Percentiles rank a stretch among this genome's conserved stretches.
Conservation (phyloP, 2,797 vertebrate genomes). For the Pteropus rufus region DNA sequence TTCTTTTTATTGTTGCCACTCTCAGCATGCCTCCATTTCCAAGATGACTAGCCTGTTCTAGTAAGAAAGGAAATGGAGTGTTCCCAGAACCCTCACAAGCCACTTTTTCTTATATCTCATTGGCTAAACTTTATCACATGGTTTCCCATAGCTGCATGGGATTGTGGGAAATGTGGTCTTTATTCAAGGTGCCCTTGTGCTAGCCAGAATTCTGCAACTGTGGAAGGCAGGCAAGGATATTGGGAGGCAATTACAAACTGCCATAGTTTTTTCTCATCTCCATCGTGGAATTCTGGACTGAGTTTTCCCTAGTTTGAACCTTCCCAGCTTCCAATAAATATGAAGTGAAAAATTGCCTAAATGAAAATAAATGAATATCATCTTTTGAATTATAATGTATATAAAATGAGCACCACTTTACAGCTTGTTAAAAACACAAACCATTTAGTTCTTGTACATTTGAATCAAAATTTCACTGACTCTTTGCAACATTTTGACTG, state of each 20-base stretch:
- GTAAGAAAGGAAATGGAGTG: too few relatives aligned
- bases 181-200: too few relatives aligned
- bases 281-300: too few relatives aligned
- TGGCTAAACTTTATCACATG: background rate
- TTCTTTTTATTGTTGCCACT: fast-evolving
- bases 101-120: background rate
- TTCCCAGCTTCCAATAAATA: background rate
- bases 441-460: constrained; percentile 47
- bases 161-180: background rate
- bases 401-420: fast-evolving
- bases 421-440: background rate
- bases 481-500: constrained; percentile 11
- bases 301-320: background rate
- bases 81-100: background rate
- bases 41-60: background rate
- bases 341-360: background rate
- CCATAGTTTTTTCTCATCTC: background rate
- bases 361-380: background rate
- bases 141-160: background rate
- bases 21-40: fast-evolving
- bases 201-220: background rate
- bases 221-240: fast-evolving
- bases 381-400: background rate
- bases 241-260: fast-evolving
- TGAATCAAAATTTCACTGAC: constrained; percentile 48